phyloP scores from a whole-genome alignment of 2,113 vertebrate genomes.

The Phyllostomus hastatus region DNA sequence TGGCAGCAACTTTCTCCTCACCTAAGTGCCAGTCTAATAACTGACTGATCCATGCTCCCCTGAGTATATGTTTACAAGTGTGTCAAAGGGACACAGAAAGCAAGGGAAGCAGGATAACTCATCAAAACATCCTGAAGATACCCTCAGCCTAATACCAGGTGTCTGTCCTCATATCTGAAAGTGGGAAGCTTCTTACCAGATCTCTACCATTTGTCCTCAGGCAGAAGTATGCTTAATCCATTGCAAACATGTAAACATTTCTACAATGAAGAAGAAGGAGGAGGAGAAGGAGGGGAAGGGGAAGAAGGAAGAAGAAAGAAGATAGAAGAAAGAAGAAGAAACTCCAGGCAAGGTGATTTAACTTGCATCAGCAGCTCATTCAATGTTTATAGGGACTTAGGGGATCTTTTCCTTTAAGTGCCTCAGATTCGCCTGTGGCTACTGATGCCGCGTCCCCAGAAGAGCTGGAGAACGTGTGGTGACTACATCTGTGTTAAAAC shows the following conservation, averaged over 20 bases:
- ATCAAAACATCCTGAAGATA: neutral
- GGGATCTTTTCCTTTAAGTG: neutral
- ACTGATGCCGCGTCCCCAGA: neutral
- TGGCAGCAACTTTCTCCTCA: no score
- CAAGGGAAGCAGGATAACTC: neutral
- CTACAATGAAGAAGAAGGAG: neutral
- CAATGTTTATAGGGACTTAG: neutral
- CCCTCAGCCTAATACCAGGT: neutral
- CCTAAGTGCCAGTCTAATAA: neutral
- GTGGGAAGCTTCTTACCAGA: neutral
- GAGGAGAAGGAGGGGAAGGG: neutral
- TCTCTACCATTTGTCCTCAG: neutral
- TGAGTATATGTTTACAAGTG: neutral
- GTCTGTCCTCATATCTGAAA: neutral
- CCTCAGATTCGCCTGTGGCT: neutral
- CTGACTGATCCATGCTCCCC: neutral
- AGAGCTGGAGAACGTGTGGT: neutral
- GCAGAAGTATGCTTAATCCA: neutral
- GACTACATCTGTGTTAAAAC: neutral
- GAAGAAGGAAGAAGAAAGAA: neutral
- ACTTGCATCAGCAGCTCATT: neutral
- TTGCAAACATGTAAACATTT: neutral
- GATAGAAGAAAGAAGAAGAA: neutral
- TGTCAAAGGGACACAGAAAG: neutral
- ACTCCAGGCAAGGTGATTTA: neutral